A percentile compares a stretch with the other conserved stretches of the same genome.
Evolutionary conservation across 2,888 invertebrate genomes (phyloP).

Genomic region (Chrysotoxum bicinctum): DNA sequence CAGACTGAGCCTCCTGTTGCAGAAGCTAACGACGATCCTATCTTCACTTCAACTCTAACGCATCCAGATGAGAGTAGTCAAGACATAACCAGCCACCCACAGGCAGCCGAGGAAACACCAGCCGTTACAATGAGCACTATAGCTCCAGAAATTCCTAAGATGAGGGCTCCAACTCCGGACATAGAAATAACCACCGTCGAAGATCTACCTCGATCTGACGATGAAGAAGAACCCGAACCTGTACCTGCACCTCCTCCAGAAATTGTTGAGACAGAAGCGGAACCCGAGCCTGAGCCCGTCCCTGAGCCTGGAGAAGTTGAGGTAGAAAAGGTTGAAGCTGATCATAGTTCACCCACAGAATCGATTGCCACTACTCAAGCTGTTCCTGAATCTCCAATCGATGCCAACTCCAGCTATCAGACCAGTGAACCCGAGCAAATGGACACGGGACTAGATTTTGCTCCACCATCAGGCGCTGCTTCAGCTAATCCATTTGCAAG

Average conservation of each 20-base stretch:
- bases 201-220: slow-evolving; percentile 80
- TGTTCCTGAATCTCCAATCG: slow-evolving; percentile 74
- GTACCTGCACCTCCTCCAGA: slow-evolving; percentile 59
- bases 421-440: slow-evolving; percentile 78
- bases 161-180: slow-evolving; percentile 80
- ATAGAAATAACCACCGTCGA: slow-evolving; percentile 81
- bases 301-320: slow-evolving; percentile 16
- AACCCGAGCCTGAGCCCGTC: slow-evolving; percentile 37
- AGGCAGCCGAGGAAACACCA: slow-evolving; percentile 76
- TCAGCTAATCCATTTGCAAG: slow-evolving; percentile 83
- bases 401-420: slow-evolving; percentile 74
- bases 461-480: slow-evolving; percentile 77
- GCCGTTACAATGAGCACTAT: slow-evolving; percentile 75
- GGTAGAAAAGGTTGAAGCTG: slow-evolving; percentile 73
- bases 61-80: slow-evolving; percentile 80
- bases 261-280: slow-evolving; percentile 46
- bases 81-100: slow-evolving; percentile 80
- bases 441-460: slow-evolving; percentile 80
- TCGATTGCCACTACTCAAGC: slow-evolving; percentile 76
- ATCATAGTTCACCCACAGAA: slow-evolving; percentile 78
- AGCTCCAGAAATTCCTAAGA: slow-evolving; percentile 76
- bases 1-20: slow-evolving; percentile 40
- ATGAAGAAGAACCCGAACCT: slow-evolving; percentile 79
- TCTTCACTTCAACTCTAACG: slow-evolving; percentile 78
- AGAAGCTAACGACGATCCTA: slow-evolving; percentile 75